Percentiles rank a stretch among this genome's conserved stretches.
These are phyloP conservation scores for Dipodomys merriami DNA, from an alignment of 2,113 vertebrate genomes.

Conservation along the genomic window DNA sequence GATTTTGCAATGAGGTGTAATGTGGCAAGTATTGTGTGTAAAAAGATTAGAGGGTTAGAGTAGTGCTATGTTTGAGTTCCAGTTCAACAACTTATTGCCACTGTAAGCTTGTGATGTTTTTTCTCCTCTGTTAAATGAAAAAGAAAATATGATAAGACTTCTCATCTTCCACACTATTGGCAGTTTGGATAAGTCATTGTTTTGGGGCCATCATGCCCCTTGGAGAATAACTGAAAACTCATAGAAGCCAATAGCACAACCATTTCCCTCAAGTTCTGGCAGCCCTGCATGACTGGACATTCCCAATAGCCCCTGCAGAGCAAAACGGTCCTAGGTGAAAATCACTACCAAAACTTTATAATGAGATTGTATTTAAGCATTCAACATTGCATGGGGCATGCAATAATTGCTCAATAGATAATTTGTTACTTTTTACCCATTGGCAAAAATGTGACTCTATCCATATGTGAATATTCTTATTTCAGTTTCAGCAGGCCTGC, in stretches of 20 bases:
- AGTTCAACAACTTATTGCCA: neutral
- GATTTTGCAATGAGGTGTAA: neutral
- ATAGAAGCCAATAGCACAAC: neutral
- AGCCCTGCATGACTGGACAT: neutral
- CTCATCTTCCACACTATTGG: neutral
- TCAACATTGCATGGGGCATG: neutral
- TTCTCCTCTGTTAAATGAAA: neutral
- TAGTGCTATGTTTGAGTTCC: neutral
- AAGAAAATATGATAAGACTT: neutral
- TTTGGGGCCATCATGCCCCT: neutral
- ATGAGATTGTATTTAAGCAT: neutral
- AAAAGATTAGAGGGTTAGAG: neutral
- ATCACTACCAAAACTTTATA: neutral
- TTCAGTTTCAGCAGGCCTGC: neutral
- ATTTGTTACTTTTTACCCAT: constrained; percentile 5
- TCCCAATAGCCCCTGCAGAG: neutral
- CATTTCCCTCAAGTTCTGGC: neutral
- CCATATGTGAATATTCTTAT: no score
- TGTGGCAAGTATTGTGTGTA: neutral
- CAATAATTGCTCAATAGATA: neutral
- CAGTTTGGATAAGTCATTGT: neutral
- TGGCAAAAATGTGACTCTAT: neutral
- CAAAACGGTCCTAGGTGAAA: neutral
- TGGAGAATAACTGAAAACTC: neutral
- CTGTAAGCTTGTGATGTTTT: neutral